Base-by-base conservation (phyloP, 2,113 vertebrate species). In the Mirza zaza region DNA sequence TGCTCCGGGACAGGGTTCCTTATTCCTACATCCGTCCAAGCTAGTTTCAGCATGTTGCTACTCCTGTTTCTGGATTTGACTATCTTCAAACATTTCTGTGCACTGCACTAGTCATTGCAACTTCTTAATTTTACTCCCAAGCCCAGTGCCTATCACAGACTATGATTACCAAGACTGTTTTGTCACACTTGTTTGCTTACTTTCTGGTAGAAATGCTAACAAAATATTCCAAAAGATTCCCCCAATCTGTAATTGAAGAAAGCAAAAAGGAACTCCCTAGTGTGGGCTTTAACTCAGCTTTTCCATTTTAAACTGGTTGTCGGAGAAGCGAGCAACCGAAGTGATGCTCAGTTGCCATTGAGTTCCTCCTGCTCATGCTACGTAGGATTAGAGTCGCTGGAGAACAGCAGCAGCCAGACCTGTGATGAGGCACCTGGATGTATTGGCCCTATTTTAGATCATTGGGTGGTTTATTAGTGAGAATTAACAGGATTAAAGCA, bases 401-500 rank as follows among this genome's bases (percentile, higher is more conserved):
- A 77, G 76, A 81, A 85, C 59, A 91, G 36, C 65, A 92, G 27
- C 18, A 23, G 29, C 13, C 70, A 87, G 93, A 48, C 32, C 55
- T 71, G 25, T 89, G 90, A 95, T 57, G 57, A 61, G 83, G 87
- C 95, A 91, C 70, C 83, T 97, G 96, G 96, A 70, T 29, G 34
- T 81, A 70, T 71, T 93, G 83, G 90, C 70, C 34, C 18, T 45
- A 23, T 77, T 55, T 76, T 75, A 32, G 70, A 81, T 50, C 77
- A 84, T 68, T 21, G 42, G 77, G 80, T 55, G 71, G 45, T 42
- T 96, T 59, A 75, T 85, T 85, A 84, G 82, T 63, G 65, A 81
- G 73, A 81, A 90, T n/a, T 94, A 89, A 93, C n/a, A 87, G 92
- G 92, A 90, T 87, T 96, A 96, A 96, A 93, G 52, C n/a, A 90